Percentiles rank a stretch among this genome's conserved stretches.
phyloP scores from a whole-genome alignment of 2,113 vertebrate genomes.

The Pachypanchax playfairii region DNA sequence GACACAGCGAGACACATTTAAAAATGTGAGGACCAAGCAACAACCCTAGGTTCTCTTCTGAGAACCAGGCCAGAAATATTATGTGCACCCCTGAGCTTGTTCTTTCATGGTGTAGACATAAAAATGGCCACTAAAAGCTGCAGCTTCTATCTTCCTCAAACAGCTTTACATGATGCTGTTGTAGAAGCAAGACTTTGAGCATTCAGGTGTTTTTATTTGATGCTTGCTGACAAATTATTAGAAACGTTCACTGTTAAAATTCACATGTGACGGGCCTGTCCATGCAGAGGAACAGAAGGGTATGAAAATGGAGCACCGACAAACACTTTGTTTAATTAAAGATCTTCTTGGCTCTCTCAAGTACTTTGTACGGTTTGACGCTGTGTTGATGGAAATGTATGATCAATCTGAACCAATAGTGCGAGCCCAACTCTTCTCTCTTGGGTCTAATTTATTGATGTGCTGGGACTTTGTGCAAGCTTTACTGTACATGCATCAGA shows the following conservation, averaged over 20 bases:
- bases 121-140: constrained; percentile 41
- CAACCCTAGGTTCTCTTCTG: too few species aligned
- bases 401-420: constrained; percentile 59
- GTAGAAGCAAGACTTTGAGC: constrained; percentile 50
- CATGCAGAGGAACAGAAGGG: constrained; percentile 26
- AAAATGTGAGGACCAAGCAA: too few species aligned
- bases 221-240: constrained; percentile 54
- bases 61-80: too few species aligned
- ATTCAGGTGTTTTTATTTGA: constrained; percentile 45
- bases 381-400: constrained; percentile 64
- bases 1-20: too few species aligned
- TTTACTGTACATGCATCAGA: constrained; percentile 57
- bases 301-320: constrained; percentile 50
- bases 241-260: constrained; percentile 21
- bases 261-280: constrained; percentile 6
- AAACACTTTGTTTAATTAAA: constrained; percentile 73
- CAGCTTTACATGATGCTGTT: constrained; percentile 55
- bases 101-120: constrained; percentile 34
- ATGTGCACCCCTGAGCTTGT: too few species aligned
- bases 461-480: constrained; percentile 46
- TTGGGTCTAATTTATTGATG: constrained; percentile 75
- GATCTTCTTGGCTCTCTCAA: constrained; percentile 65
- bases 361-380: constrained; percentile 68
- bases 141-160: constrained; percentile 29
- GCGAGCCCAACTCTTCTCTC: constrained; percentile 59